Conservation (phyloP, 1,140 invertebrate genomes). For the Bombus affinis region DNA sequence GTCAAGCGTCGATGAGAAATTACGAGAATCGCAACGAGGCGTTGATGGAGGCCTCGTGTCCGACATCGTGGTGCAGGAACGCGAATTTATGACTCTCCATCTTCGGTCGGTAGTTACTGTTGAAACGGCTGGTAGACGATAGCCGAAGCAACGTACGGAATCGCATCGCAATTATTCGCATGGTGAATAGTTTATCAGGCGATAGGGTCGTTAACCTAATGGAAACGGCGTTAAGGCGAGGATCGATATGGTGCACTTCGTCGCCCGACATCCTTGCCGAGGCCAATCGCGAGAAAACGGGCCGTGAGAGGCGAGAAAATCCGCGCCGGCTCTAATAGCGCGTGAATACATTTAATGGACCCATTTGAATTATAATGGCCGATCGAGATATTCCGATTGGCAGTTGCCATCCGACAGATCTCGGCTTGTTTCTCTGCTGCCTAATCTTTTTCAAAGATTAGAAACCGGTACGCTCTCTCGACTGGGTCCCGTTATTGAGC, state of each 20-base stretch:
- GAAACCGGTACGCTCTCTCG: conserved; percentile 53
- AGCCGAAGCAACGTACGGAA: conserved; percentile 25
- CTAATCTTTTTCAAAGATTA: conserved; percentile 59
- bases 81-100: conserved; percentile 24
- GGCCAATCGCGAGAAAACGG: conserved; percentile 56
- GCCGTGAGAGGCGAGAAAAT: conserved; percentile 46
- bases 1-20: conserved; percentile 14
- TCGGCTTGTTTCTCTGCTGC: conserved; percentile 32
- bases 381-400: conserved; percentile 60
- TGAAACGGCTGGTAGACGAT: conserved; percentile 13
- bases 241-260: conserved; percentile 68
- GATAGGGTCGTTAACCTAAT: conserved; percentile 68
- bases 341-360: conserved; percentile 68
- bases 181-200: conserved; percentile 65
- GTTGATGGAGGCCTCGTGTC: conserved; percentile 7
- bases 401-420: conserved; percentile 45
- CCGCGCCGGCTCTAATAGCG: conserved; percentile 59
- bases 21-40: neutral
- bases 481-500: conserved; percentile 44
- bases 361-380: conserved; percentile 68
- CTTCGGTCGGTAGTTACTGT: conserved; percentile 3
- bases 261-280: conserved; percentile 47
- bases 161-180: conserved; percentile 62
- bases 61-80: neutral
- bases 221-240: conserved; percentile 59